Percentiles rank a stretch among this genome's conserved stretches.
These are phyloP conservation scores for Myotis daubentonii DNA, from an alignment of 2,797 vertebrate genomes.

Conservation along the genomic window DNA sequence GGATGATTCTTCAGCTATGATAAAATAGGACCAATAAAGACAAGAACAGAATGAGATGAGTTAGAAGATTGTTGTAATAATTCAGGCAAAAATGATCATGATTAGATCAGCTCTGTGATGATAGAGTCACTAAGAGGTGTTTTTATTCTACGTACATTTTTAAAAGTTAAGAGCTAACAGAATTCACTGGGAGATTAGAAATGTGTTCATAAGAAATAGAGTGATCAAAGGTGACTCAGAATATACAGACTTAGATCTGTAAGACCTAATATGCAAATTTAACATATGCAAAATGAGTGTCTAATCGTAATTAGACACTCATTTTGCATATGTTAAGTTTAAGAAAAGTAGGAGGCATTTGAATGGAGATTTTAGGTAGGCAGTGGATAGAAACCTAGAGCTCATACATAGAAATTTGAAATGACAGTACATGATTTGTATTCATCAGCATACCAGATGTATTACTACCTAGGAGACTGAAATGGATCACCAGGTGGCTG, in stretches of 20 bases:
- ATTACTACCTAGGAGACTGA: background rate
- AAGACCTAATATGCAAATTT: background rate
- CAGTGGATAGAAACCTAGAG: background rate
- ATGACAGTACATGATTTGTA: background rate
- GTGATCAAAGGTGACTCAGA: background rate
- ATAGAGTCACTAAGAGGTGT: background rate
- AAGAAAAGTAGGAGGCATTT: background rate
- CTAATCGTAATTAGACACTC: background rate
- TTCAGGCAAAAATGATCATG: background rate
- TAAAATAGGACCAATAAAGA: background rate
- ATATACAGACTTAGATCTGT: background rate
- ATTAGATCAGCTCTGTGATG: background rate
- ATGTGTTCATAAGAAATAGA: background rate
- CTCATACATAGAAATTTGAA: background rate
- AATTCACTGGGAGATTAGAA: background rate
- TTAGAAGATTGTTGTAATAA: background rate
- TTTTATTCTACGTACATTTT: background rate
- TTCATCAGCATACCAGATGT: background rate
- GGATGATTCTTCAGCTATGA: background rate
- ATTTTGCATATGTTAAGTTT: background rate
- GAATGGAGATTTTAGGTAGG: background rate
- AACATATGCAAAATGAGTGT: too few species aligned
- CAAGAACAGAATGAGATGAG: background rate
- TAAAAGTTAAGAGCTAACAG: background rate
- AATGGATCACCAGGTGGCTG: background rate